phyloP scores from a whole-genome alignment of 2,888 invertebrate genomes.

The Hirtodrosophila trivittata region DNA sequence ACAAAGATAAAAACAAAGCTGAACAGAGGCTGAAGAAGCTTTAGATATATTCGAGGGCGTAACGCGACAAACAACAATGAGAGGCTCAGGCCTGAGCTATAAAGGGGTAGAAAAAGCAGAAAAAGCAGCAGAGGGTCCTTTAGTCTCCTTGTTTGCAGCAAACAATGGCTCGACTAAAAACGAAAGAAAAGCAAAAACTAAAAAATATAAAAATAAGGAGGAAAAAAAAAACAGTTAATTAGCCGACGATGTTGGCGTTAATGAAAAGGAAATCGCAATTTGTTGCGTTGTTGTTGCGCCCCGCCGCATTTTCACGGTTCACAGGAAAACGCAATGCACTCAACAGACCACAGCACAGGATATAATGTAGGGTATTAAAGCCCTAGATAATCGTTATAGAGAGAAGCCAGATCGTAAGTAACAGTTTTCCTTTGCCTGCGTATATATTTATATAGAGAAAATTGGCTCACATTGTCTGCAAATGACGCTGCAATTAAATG shows the following conservation, averaged over 20 bases:
- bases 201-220: not conserved
- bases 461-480: slow-evolving; percentile 5
- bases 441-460: not conserved
- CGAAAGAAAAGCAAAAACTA: slow-evolving; percentile 5
- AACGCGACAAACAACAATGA: slow-evolving; percentile 34
- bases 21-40: slow-evolving; percentile 19
- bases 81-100: slow-evolving; percentile 8
- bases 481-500: slow-evolving; percentile 36
- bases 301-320: too few relatives aligned
- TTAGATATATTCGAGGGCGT: slow-evolving; percentile 41
- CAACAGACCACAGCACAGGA: too few relatives aligned
- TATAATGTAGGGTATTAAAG: too few relatives aligned
- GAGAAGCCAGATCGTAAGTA: too few relatives aligned
- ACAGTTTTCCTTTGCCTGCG: too few relatives aligned
- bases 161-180: slow-evolving; percentile 38
- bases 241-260: slow-evolving; percentile 37
- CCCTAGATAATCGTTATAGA: too few relatives aligned
- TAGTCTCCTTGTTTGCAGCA: slow-evolving; percentile 14
- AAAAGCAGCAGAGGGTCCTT: slow-evolving; percentile 4
- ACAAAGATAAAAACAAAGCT: not conserved
- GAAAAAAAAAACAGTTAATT: slow-evolving; percentile 36
- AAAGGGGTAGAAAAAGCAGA: not conserved
- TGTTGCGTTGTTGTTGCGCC: slow-evolving; percentile 44
- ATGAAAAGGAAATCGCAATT: slow-evolving; percentile 57
- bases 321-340: too few relatives aligned